Evolutionary conservation across 37 sponge, comb jelly and placozoan species (phyloP).

Genomic region (Crambe crambe): DNA sequence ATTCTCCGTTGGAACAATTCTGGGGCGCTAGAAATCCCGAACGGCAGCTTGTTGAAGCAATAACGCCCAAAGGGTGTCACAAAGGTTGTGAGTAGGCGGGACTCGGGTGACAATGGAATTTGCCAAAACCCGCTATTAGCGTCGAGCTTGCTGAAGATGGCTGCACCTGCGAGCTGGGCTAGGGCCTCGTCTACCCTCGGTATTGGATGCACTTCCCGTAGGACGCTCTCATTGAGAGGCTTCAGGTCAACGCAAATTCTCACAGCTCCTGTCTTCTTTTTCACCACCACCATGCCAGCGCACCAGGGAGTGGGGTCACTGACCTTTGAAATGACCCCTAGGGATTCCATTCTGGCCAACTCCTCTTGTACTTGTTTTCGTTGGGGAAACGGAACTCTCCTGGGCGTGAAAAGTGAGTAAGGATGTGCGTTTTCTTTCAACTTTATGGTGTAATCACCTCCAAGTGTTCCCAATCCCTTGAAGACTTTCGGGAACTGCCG

Average conservation of each 20-base stretch:
- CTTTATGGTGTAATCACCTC: conserved; percentile 30
- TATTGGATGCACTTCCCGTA: conserved; percentile 51
- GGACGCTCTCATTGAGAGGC: conserved; percentile 35
- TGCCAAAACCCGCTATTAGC: conserved; percentile 63
- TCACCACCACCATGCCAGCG: conserved; percentile 51
- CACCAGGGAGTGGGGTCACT: conserved; percentile 46
- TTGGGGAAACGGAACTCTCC: conserved; percentile 22
- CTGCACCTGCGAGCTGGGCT: conserved; percentile 39
- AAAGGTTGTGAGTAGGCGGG: conserved; percentile 41
- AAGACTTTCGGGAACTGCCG: conserved; percentile 31
- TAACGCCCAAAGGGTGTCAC: conserved; percentile 40
- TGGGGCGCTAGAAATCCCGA: conserved; percentile 56
- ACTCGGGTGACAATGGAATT: conserved; percentile 27
- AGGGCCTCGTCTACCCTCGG: conserved; percentile 54
- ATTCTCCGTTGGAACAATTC: conserved; percentile 63
- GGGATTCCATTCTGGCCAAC: conserved; percentile 29
- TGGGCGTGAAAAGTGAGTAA: conserved; percentile 28
- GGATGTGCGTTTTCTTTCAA: conserved; percentile 30
- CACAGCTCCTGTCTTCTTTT: conserved; percentile 29
- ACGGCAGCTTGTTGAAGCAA: conserved; percentile 50
- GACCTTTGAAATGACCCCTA: conserved; percentile 39
- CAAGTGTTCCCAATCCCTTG: conserved; percentile 43
- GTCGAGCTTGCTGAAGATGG: conserved; percentile 47
- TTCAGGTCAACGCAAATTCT: conserved; percentile 36
- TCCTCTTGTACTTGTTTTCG: conserved; percentile 30